These are phyloP conservation scores for Ovis canadensis DNA, from an alignment of 2,113 vertebrate genomes.

Conservation along the genomic window DNA sequence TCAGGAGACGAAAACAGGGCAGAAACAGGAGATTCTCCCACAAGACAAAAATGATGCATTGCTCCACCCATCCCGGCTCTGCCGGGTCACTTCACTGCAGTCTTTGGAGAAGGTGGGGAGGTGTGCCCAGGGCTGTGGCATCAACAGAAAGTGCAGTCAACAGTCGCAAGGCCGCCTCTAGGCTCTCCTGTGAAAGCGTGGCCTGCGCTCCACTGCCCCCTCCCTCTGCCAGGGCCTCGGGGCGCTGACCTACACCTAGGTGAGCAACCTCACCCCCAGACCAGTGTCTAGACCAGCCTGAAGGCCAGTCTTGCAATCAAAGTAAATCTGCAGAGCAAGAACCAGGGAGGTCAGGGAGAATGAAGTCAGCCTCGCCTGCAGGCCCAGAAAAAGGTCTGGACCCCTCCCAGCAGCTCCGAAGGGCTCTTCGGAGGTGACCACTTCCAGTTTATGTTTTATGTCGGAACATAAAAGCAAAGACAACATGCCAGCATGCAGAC, in stretches of 20 bases:
- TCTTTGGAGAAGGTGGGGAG: neutral
- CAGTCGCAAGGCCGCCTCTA: fast-evolving
- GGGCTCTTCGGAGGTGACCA: neutral
- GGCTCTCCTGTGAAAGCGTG: fast-evolving
- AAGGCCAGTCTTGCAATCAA: neutral
- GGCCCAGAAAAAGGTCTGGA: too few relatives aligned
- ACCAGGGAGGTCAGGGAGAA: neutral
- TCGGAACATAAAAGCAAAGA: neutral
- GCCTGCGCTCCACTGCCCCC: fast-evolving
- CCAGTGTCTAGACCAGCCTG: neutral
- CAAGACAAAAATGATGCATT: neutral
- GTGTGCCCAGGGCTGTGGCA: neutral
- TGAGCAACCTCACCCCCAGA: neutral
- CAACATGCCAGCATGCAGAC: fast-evolving
- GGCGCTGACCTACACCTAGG: neutral
- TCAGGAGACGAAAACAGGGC: neutral
- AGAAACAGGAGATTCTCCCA: neutral
- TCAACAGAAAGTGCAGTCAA: neutral
- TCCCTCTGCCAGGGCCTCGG: neutral
- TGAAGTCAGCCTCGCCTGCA: fast-evolving
- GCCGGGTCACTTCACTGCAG: neutral
- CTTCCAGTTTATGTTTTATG: neutral
- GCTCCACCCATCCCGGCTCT: neutral
- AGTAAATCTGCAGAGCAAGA: neutral
- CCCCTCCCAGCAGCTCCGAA: neutral